Percentiles rank a stretch among this genome's conserved stretches.
Conservation (phyloP, 2,888 invertebrate species). For the Epinotia brunnichana region DNA sequence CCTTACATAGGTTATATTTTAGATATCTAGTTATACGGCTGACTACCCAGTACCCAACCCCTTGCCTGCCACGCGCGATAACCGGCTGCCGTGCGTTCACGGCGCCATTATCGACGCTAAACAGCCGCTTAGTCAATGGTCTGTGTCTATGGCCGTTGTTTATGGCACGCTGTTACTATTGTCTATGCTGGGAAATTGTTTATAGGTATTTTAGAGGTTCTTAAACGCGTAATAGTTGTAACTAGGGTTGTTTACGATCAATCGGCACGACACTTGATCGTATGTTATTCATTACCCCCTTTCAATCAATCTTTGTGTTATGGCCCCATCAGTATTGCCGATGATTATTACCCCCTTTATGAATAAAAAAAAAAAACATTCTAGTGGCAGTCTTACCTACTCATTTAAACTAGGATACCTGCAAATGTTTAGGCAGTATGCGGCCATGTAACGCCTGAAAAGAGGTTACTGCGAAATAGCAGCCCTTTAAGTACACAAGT, state of each 20-base stretch:
- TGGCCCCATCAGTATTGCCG: too few relatives aligned
- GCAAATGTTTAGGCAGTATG: too few relatives aligned
- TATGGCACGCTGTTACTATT: constrained; percentile 47
- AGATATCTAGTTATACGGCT: constrained; percentile 24
- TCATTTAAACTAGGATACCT: too few relatives aligned
- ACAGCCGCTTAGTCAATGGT: constrained; percentile 72
- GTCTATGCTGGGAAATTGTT: constrained; percentile 26
- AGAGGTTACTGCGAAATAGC: too few relatives aligned
- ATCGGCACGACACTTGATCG: background rate
- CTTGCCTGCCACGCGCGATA: constrained; percentile 73
- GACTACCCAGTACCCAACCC: constrained; percentile 22
- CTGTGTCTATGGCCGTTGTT: constrained; percentile 61
- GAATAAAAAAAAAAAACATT: too few relatives aligned
- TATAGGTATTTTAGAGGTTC: background rate
- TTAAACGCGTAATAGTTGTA: background rate
- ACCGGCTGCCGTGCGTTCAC: constrained; percentile 67
- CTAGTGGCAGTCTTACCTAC: too few relatives aligned
- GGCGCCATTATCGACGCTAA: constrained; percentile 78
- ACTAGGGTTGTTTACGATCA: background rate
- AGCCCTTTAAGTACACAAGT: too few relatives aligned
- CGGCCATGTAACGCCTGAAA: too few relatives aligned
- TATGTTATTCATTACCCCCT: too few relatives aligned
- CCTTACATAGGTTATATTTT: background rate
- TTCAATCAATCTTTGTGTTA: too few relatives aligned
- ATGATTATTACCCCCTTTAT: too few relatives aligned